Base-by-base conservation (phyloP, 2,888 invertebrate genomes). In the Andrena minutula region DNA sequence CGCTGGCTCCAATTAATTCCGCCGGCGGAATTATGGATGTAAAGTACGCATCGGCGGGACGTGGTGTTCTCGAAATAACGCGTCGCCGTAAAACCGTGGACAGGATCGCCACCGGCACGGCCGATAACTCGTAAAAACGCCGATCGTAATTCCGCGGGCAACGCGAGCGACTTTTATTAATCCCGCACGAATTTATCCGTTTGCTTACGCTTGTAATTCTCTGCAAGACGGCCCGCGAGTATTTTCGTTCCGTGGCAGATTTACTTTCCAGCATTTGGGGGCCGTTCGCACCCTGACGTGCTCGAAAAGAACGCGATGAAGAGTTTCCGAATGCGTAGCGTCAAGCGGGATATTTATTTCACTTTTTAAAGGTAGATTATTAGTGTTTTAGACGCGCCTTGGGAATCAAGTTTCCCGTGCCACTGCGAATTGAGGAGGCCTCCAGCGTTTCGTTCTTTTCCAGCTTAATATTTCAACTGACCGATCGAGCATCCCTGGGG, bases 101-200 rank as follows among this genome's bases (percentile, higher is more conserved):
- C 66, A 68, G 32, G 10, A 30, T 20, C 20, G 23, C 60, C n/a
- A 2, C 4, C 8, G 41, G 49, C n/a, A n/a, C 53, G 47, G 41
- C 65, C 83, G 75, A 84, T 83, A 73, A 79, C 84, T 84, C 83
- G 79, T 79, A 83, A 83, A 79, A 73, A 70, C 63, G 75, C 69
- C 79, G 75, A 84, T 82, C 82, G 75, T 83, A 87, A 87, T 75
- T 79, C 73, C 73, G 20, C 26, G 60, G 63, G 60, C 60, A 65
- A 51, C 53, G 49, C 58, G 28, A 12, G 49, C 64, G 82, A 77
- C 82, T 79, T 76, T 85, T 85, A 85, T 82, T 79, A 79, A 85
- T 85, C 79, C 75, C n/a, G 28, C 51, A 41, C 65, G 70, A 82
- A 86, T 79, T 84, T 87, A 73, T 75, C 61, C 56, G 41, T 65